A percentile compares a stretch with the other conserved stretches of the same genome.
Conservation (phyloP, 2,113 vertebrate species). For the Scytalopus superciliaris region DNA sequence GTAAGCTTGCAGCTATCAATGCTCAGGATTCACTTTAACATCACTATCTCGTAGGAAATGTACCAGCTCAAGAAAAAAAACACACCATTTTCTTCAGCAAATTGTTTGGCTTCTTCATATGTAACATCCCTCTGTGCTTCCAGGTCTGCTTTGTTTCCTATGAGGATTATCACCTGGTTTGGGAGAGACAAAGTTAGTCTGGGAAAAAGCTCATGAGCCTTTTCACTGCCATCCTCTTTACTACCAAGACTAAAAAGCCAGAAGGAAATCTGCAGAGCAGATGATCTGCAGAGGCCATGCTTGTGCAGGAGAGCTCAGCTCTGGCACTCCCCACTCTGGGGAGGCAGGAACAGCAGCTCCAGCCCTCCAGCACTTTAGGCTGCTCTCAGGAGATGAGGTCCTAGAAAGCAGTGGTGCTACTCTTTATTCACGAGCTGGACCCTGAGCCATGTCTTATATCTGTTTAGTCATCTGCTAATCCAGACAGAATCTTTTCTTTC, state of each 20-base stretch:
- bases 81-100: conserved; percentile 96
- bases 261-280: neutral
- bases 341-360: neutral
- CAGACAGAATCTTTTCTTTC: neutral
- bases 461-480: neutral
- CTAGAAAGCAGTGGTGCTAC: neutral
- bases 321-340: neutral
- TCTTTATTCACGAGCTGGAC: neutral
- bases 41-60: neutral
- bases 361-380: neutral
- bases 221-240: neutral
- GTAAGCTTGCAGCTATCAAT: neutral
- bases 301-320: neutral
- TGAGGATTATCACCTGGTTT: conserved; percentile 95
- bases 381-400: neutral
- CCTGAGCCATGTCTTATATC: neutral
- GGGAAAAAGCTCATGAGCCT: neutral
- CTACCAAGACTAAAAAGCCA: neutral
- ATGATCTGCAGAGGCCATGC: neutral
- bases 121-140: conserved; percentile 98
- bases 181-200: conserved; percentile 43
- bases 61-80: neutral
- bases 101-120: conserved; percentile 99
- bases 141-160: conserved; percentile 97
- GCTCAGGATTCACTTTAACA: neutral